Evolutionary conservation across 2,113 vertebrate species (phyloP), one percentile per base, ranked within the genome.

Genomic region (Junco hyemalis): DNA sequence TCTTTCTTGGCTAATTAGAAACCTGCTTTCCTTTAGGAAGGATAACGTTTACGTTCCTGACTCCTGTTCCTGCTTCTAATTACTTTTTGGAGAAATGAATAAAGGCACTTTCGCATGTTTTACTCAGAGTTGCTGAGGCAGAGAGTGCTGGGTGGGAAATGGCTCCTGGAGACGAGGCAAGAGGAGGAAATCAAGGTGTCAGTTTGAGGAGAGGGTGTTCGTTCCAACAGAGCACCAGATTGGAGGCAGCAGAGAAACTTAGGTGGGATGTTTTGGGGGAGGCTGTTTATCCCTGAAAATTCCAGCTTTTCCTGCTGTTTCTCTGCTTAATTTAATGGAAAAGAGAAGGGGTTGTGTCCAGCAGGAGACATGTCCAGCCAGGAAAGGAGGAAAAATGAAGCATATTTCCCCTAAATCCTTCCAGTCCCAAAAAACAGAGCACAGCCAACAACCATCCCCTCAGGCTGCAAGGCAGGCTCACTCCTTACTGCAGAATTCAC

Each of bases 101-200:
- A 81, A 96, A 97, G 97, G 78, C 91, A 18, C 91, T 24, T 82
- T 93, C 90, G 8, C 69, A n/a, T 92, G 70, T 95, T 97, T 97
- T 89, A 96, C 95, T 97, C 95, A 96, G 96, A 97, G 93, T 90
- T 95, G 97, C 96, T 96, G 96, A 97, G 96, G 95, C 74, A 60
- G 97, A 95, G 95, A 94, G 91, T 19, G 71, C 85, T 59, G 95
- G 81, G 63, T 93, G 89, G 96, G 69, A 96, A 91, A 66, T 12
- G 61, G 77, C 81, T 95, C 44, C 59, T 86, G 85, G 74, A 84
- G 92, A 35, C 61, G 44, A 54, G 36, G 12, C 40, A 35, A 22
- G 56, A 50, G 42, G 31, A 59, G 40, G 42, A 80, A 63, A 65
- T 65, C 4, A 12, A 50, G 50, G 60, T 12, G 31, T 87, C 57